phyloP scores from a whole-genome alignment of 1,140 invertebrate species.

The Eriosoma lanigerum region DNA sequence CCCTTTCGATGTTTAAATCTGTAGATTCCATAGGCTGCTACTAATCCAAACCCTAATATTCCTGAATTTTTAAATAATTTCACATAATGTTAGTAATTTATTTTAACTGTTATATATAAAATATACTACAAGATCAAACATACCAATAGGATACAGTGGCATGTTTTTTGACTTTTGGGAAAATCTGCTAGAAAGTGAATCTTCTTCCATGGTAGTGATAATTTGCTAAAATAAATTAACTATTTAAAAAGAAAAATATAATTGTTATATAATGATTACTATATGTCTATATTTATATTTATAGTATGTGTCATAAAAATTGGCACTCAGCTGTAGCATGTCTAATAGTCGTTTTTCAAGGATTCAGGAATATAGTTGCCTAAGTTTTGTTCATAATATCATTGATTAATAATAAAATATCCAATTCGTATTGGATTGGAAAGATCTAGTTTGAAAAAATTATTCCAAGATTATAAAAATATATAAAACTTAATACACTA shows the following conservation, averaged over 20 bases:
- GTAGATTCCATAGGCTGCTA: conserved; percentile 37
- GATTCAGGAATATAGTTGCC: no score
- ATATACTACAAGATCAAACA: neutral
- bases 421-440: no score
- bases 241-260: neutral
- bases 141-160: conserved; percentile 30
- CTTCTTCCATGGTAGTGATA: conserved; percentile 28
- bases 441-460: no score
- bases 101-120: neutral
- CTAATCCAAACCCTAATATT: conserved; percentile 37
- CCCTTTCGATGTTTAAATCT: conserved; percentile 30
- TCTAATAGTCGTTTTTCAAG: no score
- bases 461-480: no score
- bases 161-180: neutral
- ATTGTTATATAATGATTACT: neutral
- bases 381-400: no score
- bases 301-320: no score
- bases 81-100: neutral
- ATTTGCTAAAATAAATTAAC: neutral
- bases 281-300: no score
- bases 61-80: neutral
- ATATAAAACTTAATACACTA: no score
- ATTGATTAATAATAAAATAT: no score
- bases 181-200: conserved; percentile 20
- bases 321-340: no score